phyloP scores from a whole-genome alignment of 2,797 vertebrate genomes.

The Melanotaenia maccullochi region DNA sequence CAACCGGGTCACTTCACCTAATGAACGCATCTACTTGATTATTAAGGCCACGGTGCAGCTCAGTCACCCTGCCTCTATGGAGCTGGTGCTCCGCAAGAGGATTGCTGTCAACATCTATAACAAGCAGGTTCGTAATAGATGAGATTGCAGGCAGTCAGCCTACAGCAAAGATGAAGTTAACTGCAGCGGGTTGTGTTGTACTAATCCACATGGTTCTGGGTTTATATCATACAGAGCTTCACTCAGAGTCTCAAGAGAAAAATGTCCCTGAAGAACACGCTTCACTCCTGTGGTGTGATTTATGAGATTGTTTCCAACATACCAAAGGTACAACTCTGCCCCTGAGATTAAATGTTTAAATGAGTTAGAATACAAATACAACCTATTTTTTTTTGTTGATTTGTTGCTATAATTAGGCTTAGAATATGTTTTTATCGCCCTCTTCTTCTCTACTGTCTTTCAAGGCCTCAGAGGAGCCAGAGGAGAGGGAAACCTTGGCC shows the following conservation, averaged over 20 bases:
- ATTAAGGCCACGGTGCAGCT: conserved; percentile 95
- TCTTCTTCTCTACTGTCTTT: neutral
- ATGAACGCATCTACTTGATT: conserved; percentile 95
- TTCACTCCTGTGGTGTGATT: conserved; percentile 92
- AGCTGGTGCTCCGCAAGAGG: conserved; percentile 95
- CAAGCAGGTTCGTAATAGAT: conserved; percentile 87
- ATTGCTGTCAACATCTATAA: conserved; percentile 98
- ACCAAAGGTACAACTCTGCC: conserved; percentile 88
- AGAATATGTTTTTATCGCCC: neutral
- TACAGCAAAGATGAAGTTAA: neutral
- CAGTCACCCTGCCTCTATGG: conserved; percentile 95
- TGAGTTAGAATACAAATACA: neutral
- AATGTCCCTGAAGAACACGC: conserved; percentile 94
- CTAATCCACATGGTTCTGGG: neutral
- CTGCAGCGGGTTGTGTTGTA: neutral
- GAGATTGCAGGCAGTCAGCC: neutral
- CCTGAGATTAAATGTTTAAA: neutral
- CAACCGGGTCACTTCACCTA: conserved; percentile 92
- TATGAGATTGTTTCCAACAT: conserved; percentile 99
- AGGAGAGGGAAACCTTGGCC: conserved; percentile 95
- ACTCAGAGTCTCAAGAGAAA: conserved; percentile 97
- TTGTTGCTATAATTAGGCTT: neutral
- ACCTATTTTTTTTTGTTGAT: neutral
- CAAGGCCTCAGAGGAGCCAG: conserved; percentile 96
- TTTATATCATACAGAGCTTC: conserved; percentile 87